These are phyloP conservation scores for Elegia similella DNA, from an alignment of 2,888 invertebrate genomes.

Conservation along the genomic window DNA sequence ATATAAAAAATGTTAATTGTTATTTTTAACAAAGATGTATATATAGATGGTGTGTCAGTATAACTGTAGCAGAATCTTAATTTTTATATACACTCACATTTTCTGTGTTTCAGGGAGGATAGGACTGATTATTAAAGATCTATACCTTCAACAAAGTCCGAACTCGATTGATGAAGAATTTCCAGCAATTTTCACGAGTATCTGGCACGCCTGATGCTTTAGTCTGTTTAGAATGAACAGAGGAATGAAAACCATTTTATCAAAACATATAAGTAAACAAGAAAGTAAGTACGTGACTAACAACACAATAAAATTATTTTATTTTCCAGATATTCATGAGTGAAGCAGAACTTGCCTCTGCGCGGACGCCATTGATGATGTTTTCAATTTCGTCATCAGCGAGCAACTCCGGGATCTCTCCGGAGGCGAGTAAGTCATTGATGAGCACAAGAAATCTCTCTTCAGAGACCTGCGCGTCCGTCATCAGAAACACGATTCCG, in stretches of 20 bases:
- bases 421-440: slow-evolving; percentile 96
- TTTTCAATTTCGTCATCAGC: slow-evolving; percentile 95
- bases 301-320: too few species aligned
- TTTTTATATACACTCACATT: too few species aligned
- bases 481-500: slow-evolving; percentile 94
- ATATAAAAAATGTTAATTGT: too few species aligned
- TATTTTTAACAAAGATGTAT: too few species aligned
- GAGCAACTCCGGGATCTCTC: slow-evolving; percentile 95
- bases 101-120: too few species aligned
- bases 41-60: too few species aligned
- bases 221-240: slow-evolving; percentile 77
- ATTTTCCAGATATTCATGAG: too few species aligned
- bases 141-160: slow-evolving; percentile 85
- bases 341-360: slow-evolving; percentile 78
- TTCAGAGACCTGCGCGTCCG: slow-evolving; percentile 95
- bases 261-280: neutral
- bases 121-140: neutral
- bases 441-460: slow-evolving; percentile 95
- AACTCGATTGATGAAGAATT: slow-evolving; percentile 95
- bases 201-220: slow-evolving; percentile 92
- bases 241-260: neutral
- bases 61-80: too few species aligned
- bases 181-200: slow-evolving; percentile 96
- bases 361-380: slow-evolving; percentile 87
- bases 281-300: too few species aligned